Conservation (phyloP, 2,113 vertebrate genomes). For the Oryzias curvinotus region DNA sequence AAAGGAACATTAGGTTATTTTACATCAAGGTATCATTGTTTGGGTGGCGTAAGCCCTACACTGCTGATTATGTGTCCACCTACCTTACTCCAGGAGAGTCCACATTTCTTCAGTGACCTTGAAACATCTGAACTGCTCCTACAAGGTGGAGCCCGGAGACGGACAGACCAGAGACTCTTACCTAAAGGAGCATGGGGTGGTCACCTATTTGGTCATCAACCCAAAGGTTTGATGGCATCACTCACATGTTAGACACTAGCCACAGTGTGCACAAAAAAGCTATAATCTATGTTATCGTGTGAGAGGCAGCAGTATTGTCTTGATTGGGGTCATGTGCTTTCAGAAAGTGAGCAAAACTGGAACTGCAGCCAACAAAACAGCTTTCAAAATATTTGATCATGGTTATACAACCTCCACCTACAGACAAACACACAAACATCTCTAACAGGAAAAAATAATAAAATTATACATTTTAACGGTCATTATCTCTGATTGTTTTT, state of each 20-base stretch:
- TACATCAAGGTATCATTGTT: slow-evolving; percentile 14
- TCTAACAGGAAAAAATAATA: neutral
- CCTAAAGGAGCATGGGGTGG: slow-evolving; percentile 90
- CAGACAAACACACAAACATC: neutral
- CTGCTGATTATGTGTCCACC: slow-evolving; percentile 15
- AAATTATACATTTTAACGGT: too few species aligned
- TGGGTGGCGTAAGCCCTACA: slow-evolving; percentile 5
- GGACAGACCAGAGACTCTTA: slow-evolving; percentile 92
- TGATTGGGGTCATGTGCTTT: neutral
- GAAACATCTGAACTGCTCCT: slow-evolving; percentile 93
- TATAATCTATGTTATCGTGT: neutral
- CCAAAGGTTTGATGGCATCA: slow-evolving; percentile 84
- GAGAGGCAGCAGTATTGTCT: neutral
- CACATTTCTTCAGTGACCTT: slow-evolving; percentile 96
- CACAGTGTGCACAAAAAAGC: neutral
- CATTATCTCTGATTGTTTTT: slow-evolving; percentile 1
- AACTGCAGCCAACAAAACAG: neutral
- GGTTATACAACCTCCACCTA: neutral
- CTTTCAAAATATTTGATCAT: slow-evolving; percentile 1
- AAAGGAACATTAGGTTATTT: slow-evolving; percentile 1
- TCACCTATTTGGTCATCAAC: slow-evolving; percentile 96
- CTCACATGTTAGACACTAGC: neutral
- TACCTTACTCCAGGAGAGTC: slow-evolving; percentile 84
- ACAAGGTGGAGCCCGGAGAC: slow-evolving; percentile 92
- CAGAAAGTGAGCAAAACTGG: neutral